Base-by-base conservation (phyloP, 2,113 vertebrate genomes). In the Catharus fuscescens region DNA sequence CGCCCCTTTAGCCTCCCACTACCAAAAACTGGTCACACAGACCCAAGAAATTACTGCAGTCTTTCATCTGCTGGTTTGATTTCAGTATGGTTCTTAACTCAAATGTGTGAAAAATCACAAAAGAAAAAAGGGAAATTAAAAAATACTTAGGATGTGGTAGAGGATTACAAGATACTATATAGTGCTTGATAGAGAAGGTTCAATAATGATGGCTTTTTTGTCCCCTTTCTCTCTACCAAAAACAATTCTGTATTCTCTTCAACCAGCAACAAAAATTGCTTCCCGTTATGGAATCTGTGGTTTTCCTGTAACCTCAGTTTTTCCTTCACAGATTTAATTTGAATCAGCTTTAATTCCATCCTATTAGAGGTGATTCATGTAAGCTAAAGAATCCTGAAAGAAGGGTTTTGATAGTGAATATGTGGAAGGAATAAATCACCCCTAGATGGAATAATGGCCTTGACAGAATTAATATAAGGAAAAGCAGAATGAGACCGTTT, bases 271-370 rank as follows among this genome's bases (percentile, higher is more conserved):
- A 88, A 50, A 90, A 76, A 76, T 29, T 74, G 56, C 45, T 86
- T 74, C 69, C 32, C 1, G 0, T 83, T 57, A n/a, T 5, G 26
- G 38, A 86, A 66, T 71, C 57, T 85, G 76, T 88, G 69, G 50
- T 85, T 93, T 92, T 94, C 64, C 45, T 87, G 81, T 79, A 89
- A 62, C 56, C 38, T 93, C 56, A 62, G 1, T 79, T 89, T 93
- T 93, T 80, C 60, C 65, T 84, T 93, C 73, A 66, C 17, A 62
- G 73, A 36, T 78, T 92, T 80, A 56, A 74, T 83, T 87, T 83
- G 40, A 73, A 73, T 80, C 50, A 78, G 18, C n/a, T 36, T 77
- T 87, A 66, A 70, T 81, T 78, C 50, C 56, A 8, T 52, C 23
- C 19, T 81, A 7, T 59, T 78, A 42, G 40, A 89, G 23, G 36